Conservation (phyloP, 1,140 invertebrate genomes). For the Saccostrea glomerata region DNA sequence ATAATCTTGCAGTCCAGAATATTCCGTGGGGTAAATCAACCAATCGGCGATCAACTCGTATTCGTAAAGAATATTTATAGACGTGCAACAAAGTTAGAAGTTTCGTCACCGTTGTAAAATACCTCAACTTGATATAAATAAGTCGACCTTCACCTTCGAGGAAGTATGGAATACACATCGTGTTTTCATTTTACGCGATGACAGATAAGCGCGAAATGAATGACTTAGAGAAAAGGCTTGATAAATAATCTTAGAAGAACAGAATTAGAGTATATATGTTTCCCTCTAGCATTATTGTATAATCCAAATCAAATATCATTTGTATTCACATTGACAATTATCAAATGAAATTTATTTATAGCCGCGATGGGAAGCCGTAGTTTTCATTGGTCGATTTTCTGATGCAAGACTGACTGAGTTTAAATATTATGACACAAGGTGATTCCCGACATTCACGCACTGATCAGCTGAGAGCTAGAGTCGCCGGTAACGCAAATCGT, state of each 20-base stretch:
- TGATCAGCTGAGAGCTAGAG: constrained; percentile 52
- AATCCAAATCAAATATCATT: neutral
- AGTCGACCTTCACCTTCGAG: neutral
- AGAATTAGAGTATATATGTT: neutral
- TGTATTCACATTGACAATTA: neutral
- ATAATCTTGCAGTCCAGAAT: neutral
- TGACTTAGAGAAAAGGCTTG: neutral
- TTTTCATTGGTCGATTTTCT: constrained; percentile 32
- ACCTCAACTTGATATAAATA: constrained; percentile 14
- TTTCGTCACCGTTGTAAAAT: constrained; percentile 47
- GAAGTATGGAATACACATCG: neutral
- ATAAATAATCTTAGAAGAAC: neutral
- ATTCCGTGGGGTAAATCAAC: neutral
- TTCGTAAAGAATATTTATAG: constrained; percentile 46
- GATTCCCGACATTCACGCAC: constrained; percentile 40
- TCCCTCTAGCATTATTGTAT: neutral
- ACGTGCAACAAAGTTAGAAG: neutral
- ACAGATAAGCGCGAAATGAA: neutral
- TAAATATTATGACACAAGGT: constrained; percentile 15
- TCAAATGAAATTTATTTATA: neutral
- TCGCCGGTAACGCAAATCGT: neutral
- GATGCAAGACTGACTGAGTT: constrained; percentile 25
- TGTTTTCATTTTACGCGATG: neutral
- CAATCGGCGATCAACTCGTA: constrained; percentile 29
- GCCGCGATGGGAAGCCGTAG: neutral